Percentiles rank a stretch among this genome's conserved stretches.
phyloP scores from a whole-genome alignment of 2,113 vertebrate species.

The Forbesichthys agassizii region DNA sequence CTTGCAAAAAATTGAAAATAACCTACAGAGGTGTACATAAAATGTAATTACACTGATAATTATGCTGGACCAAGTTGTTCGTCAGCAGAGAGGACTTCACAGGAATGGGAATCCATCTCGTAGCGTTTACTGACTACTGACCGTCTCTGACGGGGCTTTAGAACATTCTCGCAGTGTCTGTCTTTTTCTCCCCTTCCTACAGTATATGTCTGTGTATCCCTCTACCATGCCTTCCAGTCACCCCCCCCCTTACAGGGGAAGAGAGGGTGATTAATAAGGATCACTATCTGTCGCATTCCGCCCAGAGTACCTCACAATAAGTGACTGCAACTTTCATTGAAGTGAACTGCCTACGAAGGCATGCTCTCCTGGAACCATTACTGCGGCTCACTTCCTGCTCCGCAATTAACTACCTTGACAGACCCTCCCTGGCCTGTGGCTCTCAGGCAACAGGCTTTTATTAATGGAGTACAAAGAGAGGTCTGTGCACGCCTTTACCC shows the following conservation, averaged over 20 bases:
- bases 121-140: constrained; percentile 9
- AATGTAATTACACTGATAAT: constrained; percentile 66
- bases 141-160: constrained; percentile 19
- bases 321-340: constrained; percentile 70
- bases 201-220: background rate
- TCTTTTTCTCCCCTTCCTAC: constrained; percentile 28
- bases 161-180: constrained; percentile 10
- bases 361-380: constrained; percentile 65
- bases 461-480: constrained; percentile 64
- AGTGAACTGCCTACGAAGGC: constrained; percentile 69
- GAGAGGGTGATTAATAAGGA: constrained; percentile 67
- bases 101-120: constrained; percentile 30
- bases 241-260: constrained; percentile 31
- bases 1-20: constrained; percentile 52
- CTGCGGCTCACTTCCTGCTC: constrained; percentile 66
- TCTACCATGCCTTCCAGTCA: background rate
- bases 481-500: constrained; percentile 50
- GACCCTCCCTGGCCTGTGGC: constrained; percentile 62
- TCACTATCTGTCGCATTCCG: constrained; percentile 74
- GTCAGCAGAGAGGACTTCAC: constrained; percentile 58
- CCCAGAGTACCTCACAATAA: constrained; percentile 62
- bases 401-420: constrained; percentile 66
- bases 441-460: constrained; percentile 58
- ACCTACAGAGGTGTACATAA: constrained; percentile 53
- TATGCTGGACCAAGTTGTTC: constrained; percentile 61